Evolutionary conservation across 1,140 invertebrate species (phyloP), one percentile per base, ranked within the genome.

Genomic region (Eulimnadia texana): DNA sequence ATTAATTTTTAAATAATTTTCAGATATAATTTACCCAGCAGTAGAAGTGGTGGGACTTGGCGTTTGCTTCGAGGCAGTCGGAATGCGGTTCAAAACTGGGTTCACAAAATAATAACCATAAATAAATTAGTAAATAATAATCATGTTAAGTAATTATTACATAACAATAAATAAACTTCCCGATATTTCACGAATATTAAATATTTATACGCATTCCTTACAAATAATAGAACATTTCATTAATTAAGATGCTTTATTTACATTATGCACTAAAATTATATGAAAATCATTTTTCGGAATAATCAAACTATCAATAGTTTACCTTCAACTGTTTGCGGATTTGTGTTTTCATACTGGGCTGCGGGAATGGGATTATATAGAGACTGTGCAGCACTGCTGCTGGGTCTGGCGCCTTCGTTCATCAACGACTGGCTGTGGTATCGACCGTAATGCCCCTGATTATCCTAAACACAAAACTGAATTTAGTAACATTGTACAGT

Each of bases 381-480:
- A 29, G 24, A 22, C 23, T 49, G 50, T 6, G 33, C 33, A n/a
- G n/a, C n/a, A 13, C 22, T 27, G 50, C 29, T 29, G 33, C 24
- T 27, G 19, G 25, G 29, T 11, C 50, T n/a, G 19, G 49, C 19
- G 20, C 33, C 65, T 49, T 42, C 64, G 54, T 29, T 58, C 62
- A 50, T n/a, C 63, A 67, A 56, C 63, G 65, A 52, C 65, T 68
- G 57, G 65, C 79, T 77, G 2, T 75, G 71, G 58, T 78, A 74
- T 70, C 85, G 84, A 63, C 84, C 84, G 70, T 88, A 88, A 74
- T 89, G 86, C 24, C 6, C 33, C 6, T 42, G 33, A 16, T 42
- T 42, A 9, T 42, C 33, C n/a, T n/a, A 49, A 52, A 53, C 16
- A 23, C 20, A 16, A 24, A 13, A 16, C 10, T 16, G 22, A 22